These are phyloP conservation scores for Etheostoma cragini DNA, from an alignment of 2,113 vertebrate genomes.

Conservation along the genomic window DNA sequence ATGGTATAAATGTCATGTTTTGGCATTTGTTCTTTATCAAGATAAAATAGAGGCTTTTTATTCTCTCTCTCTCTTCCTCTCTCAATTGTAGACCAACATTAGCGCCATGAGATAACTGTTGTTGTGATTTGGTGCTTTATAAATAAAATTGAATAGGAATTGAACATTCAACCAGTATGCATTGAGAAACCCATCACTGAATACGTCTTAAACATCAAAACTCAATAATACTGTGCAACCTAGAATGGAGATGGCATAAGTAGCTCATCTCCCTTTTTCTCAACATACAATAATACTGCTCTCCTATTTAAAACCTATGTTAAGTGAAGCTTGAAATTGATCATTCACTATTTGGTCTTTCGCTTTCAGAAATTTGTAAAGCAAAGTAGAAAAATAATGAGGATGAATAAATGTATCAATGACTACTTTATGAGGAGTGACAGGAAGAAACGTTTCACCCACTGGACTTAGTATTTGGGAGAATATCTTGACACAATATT, in stretches of 20 bases:
- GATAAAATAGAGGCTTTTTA: not conserved
- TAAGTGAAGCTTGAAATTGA: not conserved
- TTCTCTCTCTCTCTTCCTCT: not conserved
- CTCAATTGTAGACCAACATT: not conserved
- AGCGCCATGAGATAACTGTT: too few relatives aligned
- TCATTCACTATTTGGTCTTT: not conserved
- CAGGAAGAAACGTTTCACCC: constrained; percentile 7
- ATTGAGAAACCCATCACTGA: constrained; percentile 15
- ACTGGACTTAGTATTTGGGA: constrained; percentile 20
- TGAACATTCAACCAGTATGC: not conserved
- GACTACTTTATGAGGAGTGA: constrained; percentile 3
- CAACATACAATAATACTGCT: not conserved
- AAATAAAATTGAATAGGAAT: too few relatives aligned
- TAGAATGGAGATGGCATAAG: not conserved
- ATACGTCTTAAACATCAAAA: constrained; percentile 14
- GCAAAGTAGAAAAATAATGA: not conserved
- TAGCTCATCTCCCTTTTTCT: not conserved
- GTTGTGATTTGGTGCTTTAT: too few relatives aligned
- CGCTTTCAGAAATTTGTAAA: not conserved
- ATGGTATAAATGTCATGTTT: not conserved
- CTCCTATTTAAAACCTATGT: not conserved
- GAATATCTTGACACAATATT: constrained; percentile 38
- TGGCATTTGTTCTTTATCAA: not conserved
- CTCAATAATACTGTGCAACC: constrained; percentile 11
- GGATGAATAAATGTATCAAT: not conserved